These are phyloP conservation scores for Crenuchus spilurus DNA, from an alignment of 2,797 vertebrate species.

Conservation along the genomic window DNA sequence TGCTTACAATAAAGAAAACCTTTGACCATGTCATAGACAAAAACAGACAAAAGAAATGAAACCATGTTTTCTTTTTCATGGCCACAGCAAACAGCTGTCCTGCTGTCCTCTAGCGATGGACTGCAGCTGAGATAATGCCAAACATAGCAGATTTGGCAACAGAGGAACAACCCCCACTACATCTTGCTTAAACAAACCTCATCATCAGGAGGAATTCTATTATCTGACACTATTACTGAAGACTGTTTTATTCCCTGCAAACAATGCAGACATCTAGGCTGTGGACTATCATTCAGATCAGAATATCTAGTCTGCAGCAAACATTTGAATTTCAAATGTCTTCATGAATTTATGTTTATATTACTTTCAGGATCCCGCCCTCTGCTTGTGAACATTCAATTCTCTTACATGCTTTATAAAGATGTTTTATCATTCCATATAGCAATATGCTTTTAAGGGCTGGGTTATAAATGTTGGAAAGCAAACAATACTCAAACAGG, in stretches of 20 bases:
- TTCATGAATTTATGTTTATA: slow-evolving; percentile 33
- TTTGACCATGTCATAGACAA: slow-evolving; percentile 67
- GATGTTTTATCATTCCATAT: background rate
- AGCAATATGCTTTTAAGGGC: no score
- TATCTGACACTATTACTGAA: slow-evolving; percentile 39
- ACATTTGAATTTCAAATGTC: slow-evolving; percentile 48
- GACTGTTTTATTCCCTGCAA: slow-evolving; percentile 11
- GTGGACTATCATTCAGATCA: slow-evolving; percentile 10
- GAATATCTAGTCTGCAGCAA: slow-evolving; percentile 45
- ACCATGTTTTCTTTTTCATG: slow-evolving; percentile 67
- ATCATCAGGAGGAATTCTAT: slow-evolving; percentile 69
- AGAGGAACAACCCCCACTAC: slow-evolving; percentile 56
- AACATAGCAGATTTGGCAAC: slow-evolving; percentile 62
- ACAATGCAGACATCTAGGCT: slow-evolving; percentile 16
- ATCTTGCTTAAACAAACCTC: slow-evolving; percentile 61
- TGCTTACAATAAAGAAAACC: slow-evolving; percentile 38
- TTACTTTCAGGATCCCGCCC: slow-evolving; percentile 22
- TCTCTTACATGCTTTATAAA: background rate
- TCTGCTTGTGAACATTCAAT: background rate
- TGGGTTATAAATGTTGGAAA: no score
- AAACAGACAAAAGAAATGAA: slow-evolving; percentile 67
- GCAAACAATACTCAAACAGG: background rate
- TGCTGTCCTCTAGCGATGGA: slow-evolving; percentile 66
- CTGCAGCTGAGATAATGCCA: slow-evolving; percentile 67
- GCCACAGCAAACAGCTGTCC: slow-evolving; percentile 77